These are phyloP conservation scores for Stichodactyla mertensii DNA, from an alignment of 64 coral and sea anemone genomes.

Conservation along the genomic window DNA sequence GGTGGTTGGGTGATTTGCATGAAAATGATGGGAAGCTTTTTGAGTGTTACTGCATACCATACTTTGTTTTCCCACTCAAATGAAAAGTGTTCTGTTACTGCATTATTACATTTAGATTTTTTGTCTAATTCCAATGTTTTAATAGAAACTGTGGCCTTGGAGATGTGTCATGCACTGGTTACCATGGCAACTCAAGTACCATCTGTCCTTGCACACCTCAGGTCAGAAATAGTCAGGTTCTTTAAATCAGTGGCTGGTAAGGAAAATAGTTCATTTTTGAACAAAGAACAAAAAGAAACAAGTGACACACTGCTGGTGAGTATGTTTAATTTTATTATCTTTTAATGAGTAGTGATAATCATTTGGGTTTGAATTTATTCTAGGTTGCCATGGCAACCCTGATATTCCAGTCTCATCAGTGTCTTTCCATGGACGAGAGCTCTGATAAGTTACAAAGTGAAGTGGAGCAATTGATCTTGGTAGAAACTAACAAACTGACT, in stretches of 20 bases:
- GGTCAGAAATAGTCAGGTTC: not conserved
- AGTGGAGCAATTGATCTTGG: slow-evolving; percentile 53
- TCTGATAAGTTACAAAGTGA: slow-evolving; percentile 9
- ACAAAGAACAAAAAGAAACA: slow-evolving; percentile 4
- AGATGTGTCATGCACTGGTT: slow-evolving; percentile 74
- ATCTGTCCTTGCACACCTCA: slow-evolving; percentile 24
- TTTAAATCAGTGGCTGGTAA: not conserved
- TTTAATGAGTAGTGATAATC: not conserved
- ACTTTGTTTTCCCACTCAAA: too few relatives aligned
- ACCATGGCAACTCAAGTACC: slow-evolving; percentile 88
- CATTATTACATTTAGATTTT: not conserved
- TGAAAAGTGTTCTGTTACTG: too few relatives aligned
- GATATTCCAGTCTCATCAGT: slow-evolving; percentile 78
- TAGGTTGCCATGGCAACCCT: slow-evolving; percentile 86
- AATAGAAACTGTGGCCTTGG: slow-evolving; percentile 55
- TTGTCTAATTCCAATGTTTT: not conserved
- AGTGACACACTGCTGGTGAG: slow-evolving; percentile 25
- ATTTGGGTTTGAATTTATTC: not conserved
- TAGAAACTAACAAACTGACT: slow-evolving; percentile 36
- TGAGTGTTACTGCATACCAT: too few relatives aligned
- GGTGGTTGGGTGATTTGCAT: too few relatives aligned
- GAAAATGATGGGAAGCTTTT: too few relatives aligned
- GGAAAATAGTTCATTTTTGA: not conserved
- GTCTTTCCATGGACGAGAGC: slow-evolving; percentile 7
- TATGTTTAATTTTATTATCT: not conserved